Base-by-base conservation (phyloP, 2,113 vertebrate genomes). In the Tinamus guttatus region DNA sequence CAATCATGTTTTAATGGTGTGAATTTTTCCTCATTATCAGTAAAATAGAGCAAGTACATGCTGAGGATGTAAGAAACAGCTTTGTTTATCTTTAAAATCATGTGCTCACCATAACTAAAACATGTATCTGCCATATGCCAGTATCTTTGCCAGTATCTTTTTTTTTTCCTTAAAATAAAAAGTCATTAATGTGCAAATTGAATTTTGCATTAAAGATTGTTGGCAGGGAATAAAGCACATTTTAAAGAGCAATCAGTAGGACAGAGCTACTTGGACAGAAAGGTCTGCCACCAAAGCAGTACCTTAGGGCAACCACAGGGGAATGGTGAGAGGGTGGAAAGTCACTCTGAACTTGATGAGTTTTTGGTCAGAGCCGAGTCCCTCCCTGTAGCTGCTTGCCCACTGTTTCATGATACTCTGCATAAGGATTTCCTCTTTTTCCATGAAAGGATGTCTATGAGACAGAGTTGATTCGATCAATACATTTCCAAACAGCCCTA, bases 11-110 rank as follows among this genome's bases (percentile, higher is more conserved):
- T 63, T 88, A 96, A 85, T 85, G 51, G 77, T 64, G 81, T 84
- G 91, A 91, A 82, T 95, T 90, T 94, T 94, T 97, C 69, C 91
- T 96, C 54, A 74, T 95, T 96, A 96, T 93, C 85, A 95, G 94
- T 74, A 87, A 94, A 94, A 94, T 64, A 95, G 96, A 92, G 59
- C 76, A 94, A 95, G 59, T 85, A 82, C 73, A 90, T 70, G 76
- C 56, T 80, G 71, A 86, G 78, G 65, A 77, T 93, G 88, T 30
- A 73, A 60, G 71, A 89, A 88, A 95, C 85, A 89, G 83, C 84
- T 95, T 94, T 90, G 67, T 95, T 95, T 96, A 83, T 95, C 78
- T 79, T 75, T 59, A 92, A 87, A 90, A 93, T 86, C 92, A 93
- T 91, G 93, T 85, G 95, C 85, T 85, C 95, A 95, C 93, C 96